Percentiles rank a stretch among this genome's conserved stretches.
These are phyloP conservation scores for Atopsyche davidsoni DNA, from an alignment of 1,140 invertebrate species.

Conservation along the genomic window DNA sequence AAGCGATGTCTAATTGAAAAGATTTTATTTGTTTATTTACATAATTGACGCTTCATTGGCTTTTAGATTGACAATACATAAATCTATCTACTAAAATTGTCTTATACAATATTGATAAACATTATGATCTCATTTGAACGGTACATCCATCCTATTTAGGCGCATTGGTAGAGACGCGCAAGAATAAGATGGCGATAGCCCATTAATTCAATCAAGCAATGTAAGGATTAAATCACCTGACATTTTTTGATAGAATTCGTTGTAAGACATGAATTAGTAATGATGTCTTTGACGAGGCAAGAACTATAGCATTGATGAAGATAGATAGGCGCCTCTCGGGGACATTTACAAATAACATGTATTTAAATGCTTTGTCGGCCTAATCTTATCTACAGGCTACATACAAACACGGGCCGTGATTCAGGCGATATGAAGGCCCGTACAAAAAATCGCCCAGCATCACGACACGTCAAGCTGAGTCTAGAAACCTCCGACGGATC, in stretches of 20 bases:
- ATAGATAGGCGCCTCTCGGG: conserved; percentile 21
- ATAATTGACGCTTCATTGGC: neutral
- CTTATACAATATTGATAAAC: conserved; percentile 19
- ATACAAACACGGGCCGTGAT: too few relatives aligned
- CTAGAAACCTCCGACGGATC: conserved; percentile 1
- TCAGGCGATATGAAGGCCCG: neutral
- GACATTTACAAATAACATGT: conserved; percentile 24
- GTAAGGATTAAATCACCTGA: neutral
- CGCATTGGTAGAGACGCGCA: neutral
- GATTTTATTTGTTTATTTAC: neutral
- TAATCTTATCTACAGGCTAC: conserved; percentile 18
- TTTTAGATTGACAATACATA: neutral
- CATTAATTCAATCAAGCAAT: neutral
- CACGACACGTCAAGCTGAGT: conserved; percentile 17
- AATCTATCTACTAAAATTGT: neutral
- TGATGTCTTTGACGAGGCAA: conserved; percentile 19
- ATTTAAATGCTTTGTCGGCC: conserved; percentile 12
- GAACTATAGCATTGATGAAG: conserved; percentile 19
- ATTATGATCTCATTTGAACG: conserved; percentile 23
- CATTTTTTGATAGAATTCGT: conserved; percentile 4
- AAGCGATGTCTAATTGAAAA: neutral
- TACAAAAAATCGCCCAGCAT: conserved; percentile 9
- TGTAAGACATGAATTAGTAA: conserved; percentile 21
- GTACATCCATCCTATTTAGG: too few relatives aligned
- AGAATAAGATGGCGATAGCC: neutral